Evolutionary conservation across 2,888 invertebrate genomes (phyloP).

Genomic region (Sericinus montela): DNA sequence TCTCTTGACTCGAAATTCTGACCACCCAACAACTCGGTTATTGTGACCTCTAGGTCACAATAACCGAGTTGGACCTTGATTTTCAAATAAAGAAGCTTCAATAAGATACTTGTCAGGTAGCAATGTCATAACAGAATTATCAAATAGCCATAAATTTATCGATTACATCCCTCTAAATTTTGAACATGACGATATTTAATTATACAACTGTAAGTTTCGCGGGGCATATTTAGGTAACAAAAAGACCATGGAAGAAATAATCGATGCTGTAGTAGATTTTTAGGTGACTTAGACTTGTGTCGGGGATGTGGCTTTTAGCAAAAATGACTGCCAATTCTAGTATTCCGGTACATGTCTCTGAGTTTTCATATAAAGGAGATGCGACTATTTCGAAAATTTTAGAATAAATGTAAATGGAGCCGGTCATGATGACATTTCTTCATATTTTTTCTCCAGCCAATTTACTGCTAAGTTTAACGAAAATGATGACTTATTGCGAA

Average conservation of each 20-base stretch:
- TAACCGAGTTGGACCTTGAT: no score
- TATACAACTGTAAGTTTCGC: constrained; percentile 26
- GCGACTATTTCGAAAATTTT: constrained; percentile 33
- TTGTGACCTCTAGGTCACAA: no score
- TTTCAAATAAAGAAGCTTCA: constrained; percentile 64
- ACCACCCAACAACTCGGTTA: no score
- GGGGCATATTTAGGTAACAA: constrained; percentile 24
- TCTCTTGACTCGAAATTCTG: no score
- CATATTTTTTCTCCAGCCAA: constrained; percentile 5
- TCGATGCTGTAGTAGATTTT: constrained; percentile 40
- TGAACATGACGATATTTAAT: constrained; percentile 24
- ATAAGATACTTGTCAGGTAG: constrained; percentile 37
- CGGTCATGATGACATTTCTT: constrained; percentile 37
- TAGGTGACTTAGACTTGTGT: constrained; percentile 41
- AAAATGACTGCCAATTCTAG: constrained; percentile 29
- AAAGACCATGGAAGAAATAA: constrained; percentile 25
- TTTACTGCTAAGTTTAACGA: constrained; percentile 5
- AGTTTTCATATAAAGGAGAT: constrained; percentile 44
- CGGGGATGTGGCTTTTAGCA: constrained; percentile 37
- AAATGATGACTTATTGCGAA: constrained; percentile 25
- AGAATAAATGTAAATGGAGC: constrained; percentile 36
- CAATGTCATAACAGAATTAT: constrained; percentile 28
- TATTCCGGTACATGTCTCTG: constrained; percentile 38
- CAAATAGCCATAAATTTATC: constrained; percentile 33
- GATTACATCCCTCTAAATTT: constrained; percentile 33